Base-by-base conservation (phyloP, 1,140 invertebrate species). In the Formica selysi region DNA sequence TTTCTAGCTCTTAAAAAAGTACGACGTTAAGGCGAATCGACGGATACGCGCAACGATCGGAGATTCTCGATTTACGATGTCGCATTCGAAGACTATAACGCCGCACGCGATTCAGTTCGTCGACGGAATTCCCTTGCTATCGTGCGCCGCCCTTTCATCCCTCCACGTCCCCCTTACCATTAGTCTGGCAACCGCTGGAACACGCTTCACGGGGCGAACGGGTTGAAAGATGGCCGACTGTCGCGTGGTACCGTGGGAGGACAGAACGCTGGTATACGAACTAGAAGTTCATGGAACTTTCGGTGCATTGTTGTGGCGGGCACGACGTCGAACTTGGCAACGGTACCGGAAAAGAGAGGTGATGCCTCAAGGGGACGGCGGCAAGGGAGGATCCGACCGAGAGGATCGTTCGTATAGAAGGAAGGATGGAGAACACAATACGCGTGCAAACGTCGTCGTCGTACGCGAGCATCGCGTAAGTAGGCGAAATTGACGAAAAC, bases 291-390 rank as follows among this genome's bases (percentile, higher is more conserved):
- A 78, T 74, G 36, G 70, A 92, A 92, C 91, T 92, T 92, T 87
- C 84, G 85, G 73, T 84, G 91, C 90, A 92, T 92, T 92, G 91
- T 91, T 92, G 91, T 92, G 91, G 91, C 85, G 86, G 83, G 70
- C 71, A 38, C 83, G 81, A 91, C 86, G 90, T 86, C 89, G 85
- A 92, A 91, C 89, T 92, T 91, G 91, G 90, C 89, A 91, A 84
- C 85, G 78, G 85, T 67, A 86, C 62, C 74, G 32, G 73, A 86
- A 79, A 83, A 76, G 61, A 80, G 73, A 38, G 13, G 73, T 32
- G 13, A 48, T 51, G 76, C 51, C 16, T 16, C 16, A 6, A n/a
- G 26, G 29, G 65, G 64, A 32, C 19, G 51, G 36, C 36, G 32
- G n/a, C 38, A 32, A 38, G 48, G 32, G 44, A 38, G 5, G 29